These are phyloP conservation scores for Pseudolaguvia tuberculata DNA, from an alignment of 2,113 vertebrate genomes.

Conservation along the genomic window DNA sequence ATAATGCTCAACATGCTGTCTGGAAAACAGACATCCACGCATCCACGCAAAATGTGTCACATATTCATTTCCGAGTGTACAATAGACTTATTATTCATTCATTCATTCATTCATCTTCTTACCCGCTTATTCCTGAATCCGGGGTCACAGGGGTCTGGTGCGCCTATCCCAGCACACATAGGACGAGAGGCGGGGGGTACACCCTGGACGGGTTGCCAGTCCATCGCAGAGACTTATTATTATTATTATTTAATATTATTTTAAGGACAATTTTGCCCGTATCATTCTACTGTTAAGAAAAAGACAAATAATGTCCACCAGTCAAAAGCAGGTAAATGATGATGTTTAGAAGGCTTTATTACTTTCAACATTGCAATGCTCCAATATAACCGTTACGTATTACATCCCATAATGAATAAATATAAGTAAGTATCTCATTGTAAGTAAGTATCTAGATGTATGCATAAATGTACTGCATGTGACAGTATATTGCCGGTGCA, in stretches of 20 bases:
- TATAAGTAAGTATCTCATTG: not conserved
- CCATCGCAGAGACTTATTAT: no score
- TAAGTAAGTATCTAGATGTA: no score
- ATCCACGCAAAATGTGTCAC: conserved; percentile 41
- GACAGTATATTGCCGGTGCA: no score
- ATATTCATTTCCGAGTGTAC: conserved; percentile 22
- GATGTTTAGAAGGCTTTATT: conserved; percentile 16
- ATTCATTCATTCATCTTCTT: no score
- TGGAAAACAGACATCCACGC: conserved; percentile 24
- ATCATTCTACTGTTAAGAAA: conserved; percentile 25
- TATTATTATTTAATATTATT: conserved; percentile 13
- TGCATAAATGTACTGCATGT: no score
- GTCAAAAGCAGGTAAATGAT: conserved; percentile 16
- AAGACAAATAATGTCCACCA: conserved; percentile 15
- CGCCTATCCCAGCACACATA: no score
- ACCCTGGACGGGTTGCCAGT: no score
- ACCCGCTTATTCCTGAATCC: no score
- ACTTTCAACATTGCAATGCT: not conserved
- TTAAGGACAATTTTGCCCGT: no score
- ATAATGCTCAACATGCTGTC: conserved; percentile 33
- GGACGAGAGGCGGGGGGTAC: no score
- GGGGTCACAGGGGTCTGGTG: no score
- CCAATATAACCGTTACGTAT: conserved; percentile 6
- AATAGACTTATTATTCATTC: conserved; percentile 3
- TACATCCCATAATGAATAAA: no score